Evolutionary conservation across 2,113 vertebrate species (phyloP), one percentile per base, ranked within the genome.

Genomic region (Mugil cephalus): DNA sequence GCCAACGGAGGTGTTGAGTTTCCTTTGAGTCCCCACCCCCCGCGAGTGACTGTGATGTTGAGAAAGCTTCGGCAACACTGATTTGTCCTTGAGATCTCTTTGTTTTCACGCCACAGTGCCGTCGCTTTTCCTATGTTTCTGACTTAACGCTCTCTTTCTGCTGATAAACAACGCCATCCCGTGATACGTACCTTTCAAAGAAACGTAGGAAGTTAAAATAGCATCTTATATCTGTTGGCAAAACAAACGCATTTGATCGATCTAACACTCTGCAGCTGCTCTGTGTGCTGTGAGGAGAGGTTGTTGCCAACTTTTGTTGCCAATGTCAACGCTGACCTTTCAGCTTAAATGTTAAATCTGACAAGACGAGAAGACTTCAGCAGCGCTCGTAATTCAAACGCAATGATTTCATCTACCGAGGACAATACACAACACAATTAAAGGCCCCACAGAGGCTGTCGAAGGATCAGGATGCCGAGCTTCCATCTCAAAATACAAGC

Each of bases 1-100:
- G 35, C 39, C 18, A 21, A 17, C 13, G 17, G 58, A 30, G 66
- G 65, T 61, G 24, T 8, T 21, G 10, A 8, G 7, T 10, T 36
- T 30, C 58, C 18, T 42, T 68, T 71, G 5, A 73, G 54, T 45
- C 34, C 51, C 8, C 24, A 59, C 40, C 34, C 51, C 8, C 24
- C 2, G 4, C 51, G 45, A 50, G 21, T 18, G n/a, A 50, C 35
- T 46, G 8, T 52, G 48, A 43, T 30, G 7, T 10, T 19, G 19
- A 10, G 6, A 36, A 38, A 58, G 36, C 17, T 30, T 48, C 53
- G 39, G 3, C 24, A 50, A 48, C 4, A 35, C 1, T 11, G 15
- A 59, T 8, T 10, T 53, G 48, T 62, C 50, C 30, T 65, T 72
- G 42, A 68, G 42, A 35, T 50, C 63, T 24, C 50, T 68, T 58